Evolutionary conservation across 1,140 invertebrate species (phyloP), one percentile per base, ranked within the genome.

Genomic region (Drosophila biarmipes): DNA sequence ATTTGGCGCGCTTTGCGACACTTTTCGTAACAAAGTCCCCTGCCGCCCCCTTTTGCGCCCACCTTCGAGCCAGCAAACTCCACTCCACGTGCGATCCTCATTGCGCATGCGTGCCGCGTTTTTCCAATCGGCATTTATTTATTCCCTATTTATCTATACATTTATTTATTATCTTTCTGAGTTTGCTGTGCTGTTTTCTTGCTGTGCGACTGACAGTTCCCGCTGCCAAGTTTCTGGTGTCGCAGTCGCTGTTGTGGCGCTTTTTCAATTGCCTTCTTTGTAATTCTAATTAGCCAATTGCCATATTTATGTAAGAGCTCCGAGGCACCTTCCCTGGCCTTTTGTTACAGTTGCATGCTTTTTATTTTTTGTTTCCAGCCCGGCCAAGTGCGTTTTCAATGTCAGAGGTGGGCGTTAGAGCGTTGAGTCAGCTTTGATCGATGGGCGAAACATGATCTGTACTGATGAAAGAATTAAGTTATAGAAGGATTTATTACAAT

Each of bases 71-170:
- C 14, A 17, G 4, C 54, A 17, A 67, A 67, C 66, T 24, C 45
- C 10, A 29, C 63, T 80, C 64, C 74, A 69, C 80, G 57, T 69
- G 75, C 67, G 69, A 42, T 40, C 54, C 76, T 80, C 80, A 80
- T 89, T 89, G 72, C 45, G 53, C 73, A 89, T 89, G 84, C 84
- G 79, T 78, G 57, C 10, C 38, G 76, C 84, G 84, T 89, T 61
- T 62, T 74, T 56, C 61, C 84, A 84, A 89, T 89, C 79, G 84
- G 37, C 85, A 80, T 84, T 89, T 89, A 89, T 89, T 89, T 89
- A 89, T 89, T 87, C 84, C 71, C 76, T 71, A 89, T 89, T 89
- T 89, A 89, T 90, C 84, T 87, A 89, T 79, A 79, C 74, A 71
- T 82, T 87, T 89, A 87, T 89, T 89, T 89, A 87, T 89, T 89